phyloP scores from a whole-genome alignment of 2,888 invertebrate species.

The Ectropis crepuscularia region DNA sequence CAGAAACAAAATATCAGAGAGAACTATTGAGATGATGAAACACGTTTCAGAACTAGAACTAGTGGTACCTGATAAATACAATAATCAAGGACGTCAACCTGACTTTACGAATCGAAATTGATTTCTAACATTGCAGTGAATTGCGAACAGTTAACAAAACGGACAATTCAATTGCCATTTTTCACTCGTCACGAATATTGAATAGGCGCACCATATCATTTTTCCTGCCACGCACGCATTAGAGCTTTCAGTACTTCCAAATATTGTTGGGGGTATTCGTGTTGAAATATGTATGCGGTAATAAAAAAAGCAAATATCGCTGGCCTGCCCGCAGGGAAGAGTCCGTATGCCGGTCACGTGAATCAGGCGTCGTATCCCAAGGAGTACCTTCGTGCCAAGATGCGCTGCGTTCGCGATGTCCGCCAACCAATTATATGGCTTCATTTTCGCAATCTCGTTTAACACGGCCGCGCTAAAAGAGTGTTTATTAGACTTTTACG shows the following conservation, averaged over 20 bases:
- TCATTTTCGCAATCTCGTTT: no score
- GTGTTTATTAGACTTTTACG: no score
- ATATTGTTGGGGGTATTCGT: conserved; percentile 74
- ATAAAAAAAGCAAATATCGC: conserved; percentile 78
- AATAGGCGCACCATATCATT: conserved; percentile 61
- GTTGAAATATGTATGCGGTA: conserved; percentile 80
- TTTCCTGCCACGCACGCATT: conserved; percentile 77
- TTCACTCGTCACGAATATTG: conserved; percentile 57
- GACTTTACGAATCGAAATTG: no score
- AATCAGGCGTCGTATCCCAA: conserved; percentile 52
- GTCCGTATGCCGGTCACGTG: conserved; percentile 71
- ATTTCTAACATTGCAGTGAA: not conserved
- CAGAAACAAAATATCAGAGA: no score
- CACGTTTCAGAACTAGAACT: no score
- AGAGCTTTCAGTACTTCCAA: conserved; percentile 72
- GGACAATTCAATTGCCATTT: conserved; percentile 49
- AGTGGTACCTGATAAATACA: no score
- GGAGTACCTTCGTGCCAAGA: conserved; percentile 47
- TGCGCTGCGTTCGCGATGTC: conserved; percentile 24
- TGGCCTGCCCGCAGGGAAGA: conserved; percentile 62
- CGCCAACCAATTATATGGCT: not conserved
- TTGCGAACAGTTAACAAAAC: not conserved
- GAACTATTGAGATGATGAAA: no score
- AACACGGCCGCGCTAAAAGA: no score
- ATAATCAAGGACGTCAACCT: no score